These are phyloP conservation scores for Ferrisia virgata DNA, from an alignment of 2,888 invertebrate species.

Conservation along the genomic window DNA sequence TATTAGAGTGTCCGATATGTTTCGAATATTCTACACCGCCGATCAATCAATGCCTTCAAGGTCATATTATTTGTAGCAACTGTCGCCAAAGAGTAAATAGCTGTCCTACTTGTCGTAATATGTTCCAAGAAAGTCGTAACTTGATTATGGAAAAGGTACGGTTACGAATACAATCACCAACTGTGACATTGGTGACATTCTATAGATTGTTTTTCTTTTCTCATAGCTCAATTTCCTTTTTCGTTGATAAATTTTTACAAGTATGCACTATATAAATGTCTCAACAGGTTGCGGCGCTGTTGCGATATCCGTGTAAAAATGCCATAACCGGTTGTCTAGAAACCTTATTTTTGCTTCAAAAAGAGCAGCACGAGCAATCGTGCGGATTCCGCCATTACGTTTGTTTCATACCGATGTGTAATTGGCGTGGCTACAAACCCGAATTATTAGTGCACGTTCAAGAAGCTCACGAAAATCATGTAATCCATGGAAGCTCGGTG, in stretches of 20 bases:
- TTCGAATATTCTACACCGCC: constrained; percentile 64
- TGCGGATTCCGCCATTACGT: constrained; percentile 57
- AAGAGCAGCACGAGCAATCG: constrained; percentile 57
- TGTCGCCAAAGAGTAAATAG: constrained; percentile 59
- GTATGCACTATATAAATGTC: no score
- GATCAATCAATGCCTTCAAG: constrained; percentile 63
- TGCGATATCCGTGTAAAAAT: constrained; percentile 60
- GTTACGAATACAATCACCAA: no score
- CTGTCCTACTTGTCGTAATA: constrained; percentile 63
- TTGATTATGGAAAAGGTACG: constrained; percentile 59
- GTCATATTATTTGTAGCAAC: constrained; percentile 61
- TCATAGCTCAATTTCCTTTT: no score
- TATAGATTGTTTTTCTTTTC: neutral
- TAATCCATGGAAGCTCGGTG: constrained; percentile 43
- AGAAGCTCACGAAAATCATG: constrained; percentile 49
- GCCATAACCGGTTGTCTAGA: constrained; percentile 55
- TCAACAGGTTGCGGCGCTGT: constrained; percentile 58
- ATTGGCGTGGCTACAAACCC: constrained; percentile 48
- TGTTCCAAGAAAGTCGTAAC: constrained; percentile 55
- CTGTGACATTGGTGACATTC: no score
- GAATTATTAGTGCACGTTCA: constrained; percentile 49
- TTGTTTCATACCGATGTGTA: constrained; percentile 56
- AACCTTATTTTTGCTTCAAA: constrained; percentile 55
- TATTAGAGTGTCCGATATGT: constrained; percentile 64
- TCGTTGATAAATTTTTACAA: no score